Evolutionary conservation across 1,140 invertebrate species (phyloP).

Genomic region (Drosophila eugracilis): DNA sequence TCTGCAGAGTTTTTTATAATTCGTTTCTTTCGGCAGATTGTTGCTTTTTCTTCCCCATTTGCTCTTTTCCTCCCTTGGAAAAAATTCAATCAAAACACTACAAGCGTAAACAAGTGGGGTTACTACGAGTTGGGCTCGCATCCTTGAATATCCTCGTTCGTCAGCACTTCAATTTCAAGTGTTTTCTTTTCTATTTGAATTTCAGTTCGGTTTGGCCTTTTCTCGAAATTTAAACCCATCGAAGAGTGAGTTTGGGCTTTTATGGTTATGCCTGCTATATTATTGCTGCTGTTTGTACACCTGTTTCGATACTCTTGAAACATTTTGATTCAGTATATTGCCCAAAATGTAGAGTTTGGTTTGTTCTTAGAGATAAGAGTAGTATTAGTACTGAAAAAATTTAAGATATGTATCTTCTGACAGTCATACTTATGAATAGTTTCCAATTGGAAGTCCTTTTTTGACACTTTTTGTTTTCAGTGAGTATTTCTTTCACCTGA

Average conservation of each 20-base stretch:
- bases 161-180: constrained; percentile 53
- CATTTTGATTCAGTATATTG: not conserved
- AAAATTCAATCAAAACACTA: constrained; percentile 76
- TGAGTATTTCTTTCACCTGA: not conserved
- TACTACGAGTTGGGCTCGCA: constrained; percentile 53
- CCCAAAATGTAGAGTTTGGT: not conserved
- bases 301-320: constrained; percentile 9
- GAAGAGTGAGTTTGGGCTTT: constrained; percentile 15
- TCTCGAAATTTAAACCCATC: constrained; percentile 6
- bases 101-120: constrained; percentile 72
- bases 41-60: constrained; percentile 31
- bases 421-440: no score
- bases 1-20: constrained; percentile 40
- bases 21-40: constrained; percentile 54
- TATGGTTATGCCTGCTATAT: constrained; percentile 8
- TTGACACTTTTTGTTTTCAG: not conserved
- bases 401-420: no score
- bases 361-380: not conserved
- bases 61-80: not conserved
- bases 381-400: not conserved
- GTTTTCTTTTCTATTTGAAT: constrained; percentile 38
- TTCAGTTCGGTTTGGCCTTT: constrained; percentile 13
- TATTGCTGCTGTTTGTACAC: constrained; percentile 11
- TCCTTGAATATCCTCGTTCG: constrained; percentile 35
- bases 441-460: not conserved